Percentiles rank a stretch among this genome's conserved stretches.
phyloP scores from a whole-genome alignment of 1,140 invertebrate genomes.

The Drosophila prosaltans region DNA sequence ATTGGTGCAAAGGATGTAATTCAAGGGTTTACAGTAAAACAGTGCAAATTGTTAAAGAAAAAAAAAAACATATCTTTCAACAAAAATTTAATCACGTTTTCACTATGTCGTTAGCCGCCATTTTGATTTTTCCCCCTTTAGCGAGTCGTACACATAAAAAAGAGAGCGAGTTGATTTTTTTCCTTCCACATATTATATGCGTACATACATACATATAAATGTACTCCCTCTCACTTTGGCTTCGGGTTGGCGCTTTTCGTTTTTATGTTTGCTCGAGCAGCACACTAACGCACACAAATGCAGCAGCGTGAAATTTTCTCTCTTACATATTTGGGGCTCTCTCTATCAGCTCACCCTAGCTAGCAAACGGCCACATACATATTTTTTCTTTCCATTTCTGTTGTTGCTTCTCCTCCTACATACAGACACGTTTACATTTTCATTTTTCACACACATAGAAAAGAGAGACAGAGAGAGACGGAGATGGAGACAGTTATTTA shows the following conservation, averaged over 20 bases:
- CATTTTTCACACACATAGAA: constrained; percentile 67
- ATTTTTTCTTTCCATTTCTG: constrained; percentile 73
- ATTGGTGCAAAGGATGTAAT: constrained; percentile 21
- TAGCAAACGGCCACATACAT: constrained; percentile 54
- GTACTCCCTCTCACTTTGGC: constrained; percentile 66
- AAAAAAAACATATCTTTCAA: constrained; percentile 26
- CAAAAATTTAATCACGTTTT: constrained; percentile 54
- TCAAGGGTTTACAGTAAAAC: constrained; percentile 1
- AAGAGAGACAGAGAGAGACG: constrained; percentile 29
- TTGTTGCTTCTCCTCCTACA: constrained; percentile 69
- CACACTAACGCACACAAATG: constrained; percentile 34
- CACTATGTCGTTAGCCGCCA: constrained; percentile 63
- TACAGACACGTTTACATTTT: constrained; percentile 79
- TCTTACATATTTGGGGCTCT: constrained; percentile 53
- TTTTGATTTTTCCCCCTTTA: constrained; percentile 71
- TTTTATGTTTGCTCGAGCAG: constrained; percentile 72
- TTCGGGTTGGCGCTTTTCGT: constrained; percentile 57
- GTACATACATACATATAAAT: constrained; percentile 18
- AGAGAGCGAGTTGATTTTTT: constrained; percentile 29
- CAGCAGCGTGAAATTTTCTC: constrained; percentile 68
- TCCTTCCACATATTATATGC: constrained; percentile 25
- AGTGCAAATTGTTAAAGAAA: constrained; percentile 12
- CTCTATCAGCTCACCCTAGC: constrained; percentile 25
- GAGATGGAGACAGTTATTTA: constrained; percentile 54
- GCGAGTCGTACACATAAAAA: constrained; percentile 31